Evolutionary conservation across 2,797 vertebrate genomes (phyloP).

Genomic region (Carapus acus): DNA sequence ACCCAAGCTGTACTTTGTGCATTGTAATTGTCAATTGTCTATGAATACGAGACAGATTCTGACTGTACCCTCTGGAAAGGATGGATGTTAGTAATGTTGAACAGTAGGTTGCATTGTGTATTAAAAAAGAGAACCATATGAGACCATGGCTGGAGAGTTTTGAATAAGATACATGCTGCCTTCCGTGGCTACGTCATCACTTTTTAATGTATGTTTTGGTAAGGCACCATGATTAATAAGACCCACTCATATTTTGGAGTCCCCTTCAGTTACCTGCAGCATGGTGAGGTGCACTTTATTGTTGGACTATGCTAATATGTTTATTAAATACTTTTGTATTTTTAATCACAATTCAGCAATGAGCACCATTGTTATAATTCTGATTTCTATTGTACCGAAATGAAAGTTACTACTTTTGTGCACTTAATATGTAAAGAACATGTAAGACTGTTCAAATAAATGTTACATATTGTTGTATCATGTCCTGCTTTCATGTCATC

Average conservation of each 20-base stretch:
- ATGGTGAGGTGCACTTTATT: conserved; percentile 64
- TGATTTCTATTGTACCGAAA: conserved; percentile 53
- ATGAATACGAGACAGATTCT: conserved; percentile 58
- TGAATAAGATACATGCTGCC: conserved; percentile 14
- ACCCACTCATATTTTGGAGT: conserved; percentile 39
- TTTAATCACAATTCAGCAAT: conserved; percentile 38
- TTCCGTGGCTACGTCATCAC: conserved; percentile 22
- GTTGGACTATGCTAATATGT: conserved; percentile 51
- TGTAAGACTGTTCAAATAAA: conserved; percentile 65
- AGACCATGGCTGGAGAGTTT: conserved; percentile 18
- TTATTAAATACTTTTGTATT: conserved; percentile 56
- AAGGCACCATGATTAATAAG: conserved; percentile 28
- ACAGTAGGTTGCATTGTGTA: conserved; percentile 5
- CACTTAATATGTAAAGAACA: conserved; percentile 58
- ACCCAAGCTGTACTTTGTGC: conserved; percentile 45
- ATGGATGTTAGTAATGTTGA: conserved; percentile 20
- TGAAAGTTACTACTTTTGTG: conserved; percentile 49
- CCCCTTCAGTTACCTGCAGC: conserved; percentile 42
- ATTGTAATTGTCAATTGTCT: conserved; percentile 44
- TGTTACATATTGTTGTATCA: conserved; percentile 45
- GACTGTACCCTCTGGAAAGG: conserved; percentile 26
- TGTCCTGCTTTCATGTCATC: conserved; percentile 28
- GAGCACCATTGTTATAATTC: conserved; percentile 44
- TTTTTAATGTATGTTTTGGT: conserved; percentile 19
- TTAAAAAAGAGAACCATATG: conserved; percentile 30